Evolutionary conservation across 2,113 vertebrate species (phyloP), one percentile per base, ranked within the genome.

Genomic region (Pristiophorus japonicus): DNA sequence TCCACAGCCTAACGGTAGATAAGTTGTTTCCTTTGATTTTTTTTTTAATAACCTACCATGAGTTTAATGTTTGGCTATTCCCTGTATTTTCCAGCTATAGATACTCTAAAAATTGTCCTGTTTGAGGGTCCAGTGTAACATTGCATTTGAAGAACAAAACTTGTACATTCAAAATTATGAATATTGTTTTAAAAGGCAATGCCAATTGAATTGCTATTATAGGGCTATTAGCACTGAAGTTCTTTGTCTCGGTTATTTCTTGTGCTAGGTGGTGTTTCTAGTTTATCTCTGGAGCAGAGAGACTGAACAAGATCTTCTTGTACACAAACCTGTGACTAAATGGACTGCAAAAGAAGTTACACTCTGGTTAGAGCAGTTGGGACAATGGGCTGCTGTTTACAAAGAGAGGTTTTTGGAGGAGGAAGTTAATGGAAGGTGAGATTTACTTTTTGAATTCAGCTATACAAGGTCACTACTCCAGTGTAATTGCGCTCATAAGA

Each of bases 341-440:
- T 99, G 99, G 99, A 98, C 98, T 0, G 96, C 98, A 0, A 98
- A 98, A 96, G 99, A 99, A 93, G 99, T 99, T 30, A 96, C 97
- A 47, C 97, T 98, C 88, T 99, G 99, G 99, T 97, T 99, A 95
- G 98, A 98, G 78, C 97, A 98, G 95, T 96, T 99, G 96, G 99
- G 99, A 11, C 98, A 98, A 0, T 99, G 99, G 99, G 97, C 99
- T n/a, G 97, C 97, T 94, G 97, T 97, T 94, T 99, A 99, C 96
- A 98, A 97, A 95, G 98, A 98, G n/a, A 96, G 96, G 59, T 99
- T 99, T 97, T 97, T 97, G 94, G 96, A 97, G 87, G 98, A 98
- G 96, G 98, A 98, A 70, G 98, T 99, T 65, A 99, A 99, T 87
- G 99, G 99, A 96, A 98, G 99, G 99, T 99, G 96, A 97, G 97